Percentiles rank a stretch among this genome's conserved stretches.
These are phyloP conservation scores for Drosophila parabipectinata DNA, from an alignment of 1,140 invertebrate genomes.

Conservation along the genomic window DNA sequence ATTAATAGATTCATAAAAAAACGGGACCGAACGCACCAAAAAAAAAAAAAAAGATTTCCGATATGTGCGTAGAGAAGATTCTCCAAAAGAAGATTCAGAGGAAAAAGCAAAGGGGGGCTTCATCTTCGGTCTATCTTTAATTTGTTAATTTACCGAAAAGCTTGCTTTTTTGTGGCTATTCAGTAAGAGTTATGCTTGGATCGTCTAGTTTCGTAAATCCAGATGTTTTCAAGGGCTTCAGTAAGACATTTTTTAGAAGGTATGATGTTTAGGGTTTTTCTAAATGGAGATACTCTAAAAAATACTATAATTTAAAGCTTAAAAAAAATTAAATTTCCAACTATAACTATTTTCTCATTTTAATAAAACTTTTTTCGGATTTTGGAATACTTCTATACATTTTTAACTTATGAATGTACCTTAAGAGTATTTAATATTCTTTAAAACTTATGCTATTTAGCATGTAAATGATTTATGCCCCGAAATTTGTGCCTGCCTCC, in stretches of 20 bases:
- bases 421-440: slow-evolving; percentile 12
- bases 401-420: too few species aligned
- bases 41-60: slow-evolving; percentile 65
- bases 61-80: slow-evolving; percentile 35
- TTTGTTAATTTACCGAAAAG: slow-evolving; percentile 78
- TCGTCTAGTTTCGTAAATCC: slow-evolving; percentile 58
- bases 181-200: slow-evolving; percentile 14
- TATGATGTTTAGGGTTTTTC: slow-evolving; percentile 1
- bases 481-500: slow-evolving; percentile 35
- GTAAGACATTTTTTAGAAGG: slow-evolving; percentile 40
- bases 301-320: too few species aligned
- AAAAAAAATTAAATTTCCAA: too few species aligned
- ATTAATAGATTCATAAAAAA: slow-evolving; percentile 77
- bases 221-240: slow-evolving; percentile 31
- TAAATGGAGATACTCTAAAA: too few species aligned
- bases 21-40: slow-evolving; percentile 44
- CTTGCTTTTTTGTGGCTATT: slow-evolving; percentile 21
- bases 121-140: slow-evolving; percentile 54
- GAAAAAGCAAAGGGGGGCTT: slow-evolving; percentile 4
- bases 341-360: neutral
- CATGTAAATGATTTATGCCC: slow-evolving; percentile 72
- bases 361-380: too few species aligned
- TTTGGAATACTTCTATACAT: too few species aligned
- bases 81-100: neutral
- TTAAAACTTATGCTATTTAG: slow-evolving; percentile 31